These are phyloP conservation scores for Patiria pectinifera DNA, from an alignment of 53 echinoderm and acorn worm species.

Conservation along the genomic window DNA sequence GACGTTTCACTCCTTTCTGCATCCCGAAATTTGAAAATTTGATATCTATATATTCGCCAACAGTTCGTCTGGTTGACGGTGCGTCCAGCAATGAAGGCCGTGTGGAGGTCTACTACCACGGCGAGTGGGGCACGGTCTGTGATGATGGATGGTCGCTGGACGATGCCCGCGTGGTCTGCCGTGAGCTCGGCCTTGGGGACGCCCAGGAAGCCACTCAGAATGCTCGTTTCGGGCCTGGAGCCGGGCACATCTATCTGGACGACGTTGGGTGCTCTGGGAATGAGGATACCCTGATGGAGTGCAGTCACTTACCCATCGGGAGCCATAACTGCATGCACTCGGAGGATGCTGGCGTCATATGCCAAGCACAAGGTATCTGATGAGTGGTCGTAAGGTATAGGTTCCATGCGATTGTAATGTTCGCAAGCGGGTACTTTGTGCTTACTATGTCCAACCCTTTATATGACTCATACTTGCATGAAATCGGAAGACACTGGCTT, in stretches of 20 bases:
- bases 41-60: neutral
- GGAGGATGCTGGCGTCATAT: slow-evolving; percentile 76
- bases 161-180: slow-evolving; percentile 73
- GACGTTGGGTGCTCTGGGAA: slow-evolving; percentile 65
- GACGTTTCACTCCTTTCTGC: too few species aligned
- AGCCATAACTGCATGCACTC: slow-evolving; percentile 69
- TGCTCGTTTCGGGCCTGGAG: slow-evolving; percentile 68
- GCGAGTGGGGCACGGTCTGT: slow-evolving; percentile 76
- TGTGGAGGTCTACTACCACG: slow-evolving; percentile 62
- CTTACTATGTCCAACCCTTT: neutral
- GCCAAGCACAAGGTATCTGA: slow-evolving; percentile 40
- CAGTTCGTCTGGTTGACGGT: slow-evolving; percentile 56
- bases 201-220: slow-evolving; percentile 43
- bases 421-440: neutral
- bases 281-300: slow-evolving; percentile 54
- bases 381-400: neutral
- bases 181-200: slow-evolving; percentile 71
- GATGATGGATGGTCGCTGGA: slow-evolving; percentile 71
- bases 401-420: neutral
- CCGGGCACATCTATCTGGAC: slow-evolving; percentile 66
- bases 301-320: slow-evolving; percentile 43
- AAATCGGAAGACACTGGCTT: neutral
- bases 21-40: neutral
- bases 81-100: slow-evolving; percentile 47
- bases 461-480: neutral